Evolutionary conservation across 2,113 vertebrate genomes (phyloP).

Genomic region (Neolamprologus falcicula): DNA sequence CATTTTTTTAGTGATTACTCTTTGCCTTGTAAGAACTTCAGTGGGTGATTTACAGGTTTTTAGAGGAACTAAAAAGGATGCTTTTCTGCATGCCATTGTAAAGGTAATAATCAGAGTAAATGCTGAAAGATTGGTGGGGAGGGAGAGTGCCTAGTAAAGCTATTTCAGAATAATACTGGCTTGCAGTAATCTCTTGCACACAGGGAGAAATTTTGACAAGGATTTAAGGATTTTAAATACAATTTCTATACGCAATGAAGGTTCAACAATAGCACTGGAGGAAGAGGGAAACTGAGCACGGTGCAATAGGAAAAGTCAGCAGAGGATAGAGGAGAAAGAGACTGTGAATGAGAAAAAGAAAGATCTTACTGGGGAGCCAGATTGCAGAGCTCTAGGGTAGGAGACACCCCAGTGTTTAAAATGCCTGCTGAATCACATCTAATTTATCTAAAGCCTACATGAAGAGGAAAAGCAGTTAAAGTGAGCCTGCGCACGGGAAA

Average conservation of each 20-base stretch:
- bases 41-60: constrained; percentile 41
- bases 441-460: constrained; percentile 43
- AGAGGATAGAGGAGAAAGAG: background rate
- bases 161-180: constrained; percentile 56
- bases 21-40: background rate
- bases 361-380: constrained; percentile 40
- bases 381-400: constrained; percentile 46
- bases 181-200: constrained; percentile 56
- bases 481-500: background rate
- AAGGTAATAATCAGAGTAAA: constrained; percentile 46
- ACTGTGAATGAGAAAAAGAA: background rate
- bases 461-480: background rate
- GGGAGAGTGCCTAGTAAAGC: constrained; percentile 44
- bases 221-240: constrained; percentile 65
- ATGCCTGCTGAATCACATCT: constrained; percentile 48
- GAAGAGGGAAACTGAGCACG: background rate
- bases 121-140: constrained; percentile 47
- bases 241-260: constrained; percentile 49
- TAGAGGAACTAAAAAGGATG: constrained; percentile 13
- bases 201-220: constrained; percentile 59
- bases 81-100: constrained; percentile 39
- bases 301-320: background rate
- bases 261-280: constrained; percentile 20
- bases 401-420: constrained; percentile 43
- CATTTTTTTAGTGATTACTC: background rate